A percentile compares a stretch with the other conserved stretches of the same genome.
Evolutionary conservation across 2,113 vertebrate species (phyloP).

Genomic region (Morphnarchus princeps): DNA sequence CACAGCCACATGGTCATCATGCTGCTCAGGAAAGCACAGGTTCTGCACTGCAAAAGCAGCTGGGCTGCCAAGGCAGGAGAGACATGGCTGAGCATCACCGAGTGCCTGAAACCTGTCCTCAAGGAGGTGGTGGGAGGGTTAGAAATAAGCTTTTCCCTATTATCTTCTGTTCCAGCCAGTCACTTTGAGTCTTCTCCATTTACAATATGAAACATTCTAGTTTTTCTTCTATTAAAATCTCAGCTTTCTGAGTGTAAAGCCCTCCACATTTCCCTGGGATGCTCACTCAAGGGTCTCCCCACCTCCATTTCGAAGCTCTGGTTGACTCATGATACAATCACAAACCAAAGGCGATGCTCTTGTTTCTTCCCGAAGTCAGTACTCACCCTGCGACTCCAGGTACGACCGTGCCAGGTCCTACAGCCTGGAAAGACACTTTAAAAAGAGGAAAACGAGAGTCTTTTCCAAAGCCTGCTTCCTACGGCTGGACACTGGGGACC

Average conservation of each 20-base stretch:
- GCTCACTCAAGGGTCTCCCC: background rate
- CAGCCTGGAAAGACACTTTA: background rate
- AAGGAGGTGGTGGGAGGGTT: rapidly evolving
- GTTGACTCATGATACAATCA: background rate
- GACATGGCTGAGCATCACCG: background rate
- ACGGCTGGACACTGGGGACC: background rate
- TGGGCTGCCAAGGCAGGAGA: background rate
- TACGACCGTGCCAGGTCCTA: rapidly evolving
- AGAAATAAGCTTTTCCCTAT: background rate
- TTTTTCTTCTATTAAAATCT: background rate
- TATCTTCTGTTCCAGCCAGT: background rate
- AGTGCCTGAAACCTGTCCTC: background rate
- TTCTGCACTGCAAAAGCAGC: background rate
- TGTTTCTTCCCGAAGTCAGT: background rate
- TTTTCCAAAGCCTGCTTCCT: background rate
- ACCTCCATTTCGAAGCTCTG: rapidly evolving
- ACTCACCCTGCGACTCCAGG: background rate
- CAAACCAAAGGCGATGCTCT: background rate
- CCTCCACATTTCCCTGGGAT: background rate
- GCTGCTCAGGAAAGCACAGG: background rate
- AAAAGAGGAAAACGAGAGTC: background rate
- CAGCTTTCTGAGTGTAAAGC: background rate
- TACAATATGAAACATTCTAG: background rate
- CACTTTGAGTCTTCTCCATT: background rate
- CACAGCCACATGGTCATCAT: rapidly evolving